phyloP scores from a whole-genome alignment of 2,113 vertebrate genomes.

The Tautogolabrus adspersus region DNA sequence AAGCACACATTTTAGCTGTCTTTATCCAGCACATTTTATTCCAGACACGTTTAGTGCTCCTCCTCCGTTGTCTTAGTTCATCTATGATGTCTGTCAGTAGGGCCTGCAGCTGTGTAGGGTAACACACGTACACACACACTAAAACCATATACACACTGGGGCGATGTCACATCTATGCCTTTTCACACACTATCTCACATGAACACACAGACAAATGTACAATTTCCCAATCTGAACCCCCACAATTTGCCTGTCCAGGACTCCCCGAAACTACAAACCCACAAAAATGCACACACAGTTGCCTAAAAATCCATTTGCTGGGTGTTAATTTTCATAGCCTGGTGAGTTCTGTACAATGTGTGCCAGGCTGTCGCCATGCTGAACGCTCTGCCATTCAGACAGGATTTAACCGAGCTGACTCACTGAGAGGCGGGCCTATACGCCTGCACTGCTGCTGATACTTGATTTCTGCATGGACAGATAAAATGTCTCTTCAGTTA shows the following conservation, averaged over 20 bases:
- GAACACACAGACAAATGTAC: slow-evolving; percentile 2
- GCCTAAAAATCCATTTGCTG: slow-evolving; percentile 37
- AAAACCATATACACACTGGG: background rate
- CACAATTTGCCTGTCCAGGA: background rate
- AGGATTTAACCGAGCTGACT: slow-evolving; percentile 31
- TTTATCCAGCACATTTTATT: slow-evolving; percentile 86
- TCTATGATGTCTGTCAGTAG: slow-evolving; percentile 90
- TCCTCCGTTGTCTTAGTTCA: slow-evolving; percentile 86
- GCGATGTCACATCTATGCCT: background rate
- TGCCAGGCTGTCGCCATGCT: slow-evolving; percentile 7
- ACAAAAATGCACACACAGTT: background rate
- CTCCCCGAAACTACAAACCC: background rate
- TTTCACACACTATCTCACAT: background rate
- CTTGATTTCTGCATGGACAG: background rate
- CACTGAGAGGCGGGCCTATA: background rate
- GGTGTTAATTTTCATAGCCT: slow-evolving; percentile 30
- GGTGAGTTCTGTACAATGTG: slow-evolving; percentile 17
- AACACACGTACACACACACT: background rate
- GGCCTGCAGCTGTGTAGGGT: slow-evolving; percentile 85
- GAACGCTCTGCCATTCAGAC: slow-evolving; percentile 3
- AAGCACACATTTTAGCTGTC: too few relatives aligned
- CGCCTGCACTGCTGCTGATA: background rate
- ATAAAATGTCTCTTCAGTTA: background rate
- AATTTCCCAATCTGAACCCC: slow-evolving; percentile 1
- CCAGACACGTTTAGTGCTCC: slow-evolving; percentile 81